Evolutionary conservation across 1,140 invertebrate species (phyloP).

Genomic region (Leptinotarsa defecta): DNA sequence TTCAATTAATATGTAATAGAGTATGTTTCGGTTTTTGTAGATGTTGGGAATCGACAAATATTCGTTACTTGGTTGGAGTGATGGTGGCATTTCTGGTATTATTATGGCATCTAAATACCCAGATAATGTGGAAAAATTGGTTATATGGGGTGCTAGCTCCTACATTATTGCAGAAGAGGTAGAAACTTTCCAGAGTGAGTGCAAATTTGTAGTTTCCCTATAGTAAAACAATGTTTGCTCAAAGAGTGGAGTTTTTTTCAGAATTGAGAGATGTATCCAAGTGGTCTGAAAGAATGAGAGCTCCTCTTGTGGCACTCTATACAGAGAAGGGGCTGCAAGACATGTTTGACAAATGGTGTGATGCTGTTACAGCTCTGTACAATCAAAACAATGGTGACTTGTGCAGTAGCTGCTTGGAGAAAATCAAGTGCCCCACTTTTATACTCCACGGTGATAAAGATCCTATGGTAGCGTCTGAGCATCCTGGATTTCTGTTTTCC

Average conservation of each 20-base stretch:
- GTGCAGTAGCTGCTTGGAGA: conserved; percentile 66
- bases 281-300: conserved; percentile 81
- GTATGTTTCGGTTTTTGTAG: too few relatives aligned
- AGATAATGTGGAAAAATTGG: conserved; percentile 70
- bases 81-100: conserved; percentile 81
- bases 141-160: conserved; percentile 79
- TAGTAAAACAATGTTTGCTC: too few relatives aligned
- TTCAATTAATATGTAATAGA: too few relatives aligned
- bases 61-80: conserved; percentile 87
- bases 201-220: too few relatives aligned
- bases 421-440: conserved; percentile 75
- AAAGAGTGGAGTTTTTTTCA: conserved; percentile 39
- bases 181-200: not conserved
- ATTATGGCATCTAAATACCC: conserved; percentile 74
- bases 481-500: conserved; percentile 71
- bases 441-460: conserved; percentile 85
- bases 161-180: conserved; percentile 60
- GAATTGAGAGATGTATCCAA: conserved; percentile 70
- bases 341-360: conserved; percentile 76
- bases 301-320: conserved; percentile 75
- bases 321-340: conserved; percentile 72
- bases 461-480: conserved; percentile 72
- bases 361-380: conserved; percentile 65
- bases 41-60: conserved; percentile 59
- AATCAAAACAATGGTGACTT: conserved; percentile 69